phyloP scores from a whole-genome alignment of 2,113 vertebrate species.

The Poeciliopsis prolifica region DNA sequence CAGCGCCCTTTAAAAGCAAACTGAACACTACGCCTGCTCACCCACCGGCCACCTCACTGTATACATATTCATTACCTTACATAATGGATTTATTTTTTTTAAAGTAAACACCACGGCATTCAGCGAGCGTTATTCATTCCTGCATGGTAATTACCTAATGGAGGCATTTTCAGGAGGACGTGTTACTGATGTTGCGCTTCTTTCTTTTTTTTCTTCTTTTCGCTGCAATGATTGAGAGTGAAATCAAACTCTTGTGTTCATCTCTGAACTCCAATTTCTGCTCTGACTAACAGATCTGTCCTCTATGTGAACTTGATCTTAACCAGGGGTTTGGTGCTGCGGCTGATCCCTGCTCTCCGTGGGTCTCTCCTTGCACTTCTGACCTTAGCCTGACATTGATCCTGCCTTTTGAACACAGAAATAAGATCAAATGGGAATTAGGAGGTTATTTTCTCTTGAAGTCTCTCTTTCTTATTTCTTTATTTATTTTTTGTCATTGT shows the following conservation, averaged over 20 bases:
- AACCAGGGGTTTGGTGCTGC: constrained; percentile 39
- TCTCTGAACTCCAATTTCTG: background rate
- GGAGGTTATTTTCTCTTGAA: constrained; percentile 41
- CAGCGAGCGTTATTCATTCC: constrained; percentile 54
- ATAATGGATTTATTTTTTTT: constrained; percentile 57
- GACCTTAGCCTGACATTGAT: constrained; percentile 64
- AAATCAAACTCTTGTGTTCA: background rate
- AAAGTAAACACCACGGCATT: constrained; percentile 58
- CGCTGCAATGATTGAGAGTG: background rate
- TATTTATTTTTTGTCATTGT: background rate
- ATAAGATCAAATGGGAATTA: constrained; percentile 61
- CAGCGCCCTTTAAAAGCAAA: constrained; percentile 51
- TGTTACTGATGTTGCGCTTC: constrained; percentile 5
- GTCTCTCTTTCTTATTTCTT: background rate
- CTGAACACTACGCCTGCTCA: constrained; percentile 54
- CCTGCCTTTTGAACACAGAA: constrained; percentile 63
- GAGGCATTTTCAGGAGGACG: constrained; percentile 3
- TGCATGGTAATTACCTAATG: constrained; percentile 51
- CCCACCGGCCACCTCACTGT: constrained; percentile 44
- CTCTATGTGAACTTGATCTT: constrained; percentile 55
- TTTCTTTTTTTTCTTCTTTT: constrained; percentile 9
- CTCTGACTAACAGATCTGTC: constrained; percentile 28
- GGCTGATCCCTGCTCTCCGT: constrained; percentile 35
- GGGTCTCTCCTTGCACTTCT: constrained; percentile 51
- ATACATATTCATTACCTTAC: constrained; percentile 66